These are phyloP conservation scores for Tethya wilhelma DNA, from an alignment of 37 sponge, comb jelly and placozoan species.

Conservation along the genomic window DNA sequence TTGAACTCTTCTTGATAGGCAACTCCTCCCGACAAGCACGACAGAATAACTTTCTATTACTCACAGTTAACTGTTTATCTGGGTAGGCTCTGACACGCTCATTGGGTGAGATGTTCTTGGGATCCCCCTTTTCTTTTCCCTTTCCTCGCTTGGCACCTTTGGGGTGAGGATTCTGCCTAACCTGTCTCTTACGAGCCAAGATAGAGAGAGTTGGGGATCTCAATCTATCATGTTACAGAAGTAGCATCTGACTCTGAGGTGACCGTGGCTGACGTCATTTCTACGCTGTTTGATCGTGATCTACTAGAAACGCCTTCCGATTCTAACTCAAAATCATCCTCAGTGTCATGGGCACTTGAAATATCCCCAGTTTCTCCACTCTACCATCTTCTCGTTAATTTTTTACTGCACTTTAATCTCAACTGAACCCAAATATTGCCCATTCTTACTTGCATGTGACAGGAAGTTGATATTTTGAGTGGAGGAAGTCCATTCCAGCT, in stretches of 20 bases:
- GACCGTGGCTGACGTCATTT: too few relatives aligned
- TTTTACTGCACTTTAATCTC: too few relatives aligned
- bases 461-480: too few relatives aligned
- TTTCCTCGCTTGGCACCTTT: slow-evolving; percentile 11
- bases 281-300: too few relatives aligned
- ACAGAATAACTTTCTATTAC: neutral
- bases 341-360: too few relatives aligned
- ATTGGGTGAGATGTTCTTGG: slow-evolving; percentile 1
- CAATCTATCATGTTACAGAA: neutral
- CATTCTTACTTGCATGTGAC: too few relatives aligned
- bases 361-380: too few relatives aligned
- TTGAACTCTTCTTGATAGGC: neutral
- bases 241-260: neutral
- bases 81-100: slow-evolving; percentile 17
- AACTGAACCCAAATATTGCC: too few relatives aligned
- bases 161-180: slow-evolving; percentile 9
- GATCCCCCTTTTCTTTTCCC: slow-evolving; percentile 3
- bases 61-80: neutral
- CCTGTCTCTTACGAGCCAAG: neutral
- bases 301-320: too few relatives aligned
- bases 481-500: too few relatives aligned
- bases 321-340: too few relatives aligned
- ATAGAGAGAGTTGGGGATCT: slow-evolving; percentile 1
- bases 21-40: neutral
- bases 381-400: too few relatives aligned